These are phyloP conservation scores for Bellardia bayeri DNA, from an alignment of 2,888 invertebrate species.

Conservation along the genomic window DNA sequence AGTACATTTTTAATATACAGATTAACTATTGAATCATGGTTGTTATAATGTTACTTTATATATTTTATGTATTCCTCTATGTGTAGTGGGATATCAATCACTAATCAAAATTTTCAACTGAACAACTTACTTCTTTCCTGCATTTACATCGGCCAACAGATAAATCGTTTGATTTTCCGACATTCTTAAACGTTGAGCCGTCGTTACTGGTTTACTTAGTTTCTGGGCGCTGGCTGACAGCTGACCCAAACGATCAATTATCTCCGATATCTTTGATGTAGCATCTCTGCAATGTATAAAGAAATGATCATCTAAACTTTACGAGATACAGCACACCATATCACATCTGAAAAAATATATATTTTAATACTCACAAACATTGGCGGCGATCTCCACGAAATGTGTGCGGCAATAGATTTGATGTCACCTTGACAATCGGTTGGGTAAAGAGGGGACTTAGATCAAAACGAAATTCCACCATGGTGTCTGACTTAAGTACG, in stretches of 20 bases:
- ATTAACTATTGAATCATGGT: too few species aligned
- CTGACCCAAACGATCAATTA: slow-evolving; percentile 89
- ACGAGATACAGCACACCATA: slow-evolving; percentile 67
- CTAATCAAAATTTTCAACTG: neutral
- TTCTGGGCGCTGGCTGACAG: slow-evolving; percentile 91
- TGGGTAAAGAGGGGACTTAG: slow-evolving; percentile 85
- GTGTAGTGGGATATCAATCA: too few species aligned
- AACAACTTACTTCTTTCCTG: slow-evolving; percentile 86
- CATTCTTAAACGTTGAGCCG: slow-evolving; percentile 88
- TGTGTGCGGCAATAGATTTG: slow-evolving; percentile 85
- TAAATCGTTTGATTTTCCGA: slow-evolving; percentile 84
- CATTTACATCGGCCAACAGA: slow-evolving; percentile 82
- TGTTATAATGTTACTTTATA: too few species aligned
- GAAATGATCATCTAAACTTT: slow-evolving; percentile 68
- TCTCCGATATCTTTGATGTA: slow-evolving; percentile 86
- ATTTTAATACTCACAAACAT: slow-evolving; percentile 83
- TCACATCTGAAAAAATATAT: slow-evolving; percentile 55
- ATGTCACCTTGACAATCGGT: slow-evolving; percentile 85
- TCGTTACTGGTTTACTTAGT: slow-evolving; percentile 89
- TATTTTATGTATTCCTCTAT: too few species aligned
- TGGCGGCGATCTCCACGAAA: slow-evolving; percentile 85
- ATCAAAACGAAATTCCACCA: slow-evolving; percentile 86
- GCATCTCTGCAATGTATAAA: slow-evolving; percentile 85
- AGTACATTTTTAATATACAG: too few species aligned
- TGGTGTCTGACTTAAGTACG: slow-evolving; percentile 73